These are phyloP conservation scores for Formica selysi DNA, from an alignment of 1,140 invertebrate genomes.

Conservation along the genomic window DNA sequence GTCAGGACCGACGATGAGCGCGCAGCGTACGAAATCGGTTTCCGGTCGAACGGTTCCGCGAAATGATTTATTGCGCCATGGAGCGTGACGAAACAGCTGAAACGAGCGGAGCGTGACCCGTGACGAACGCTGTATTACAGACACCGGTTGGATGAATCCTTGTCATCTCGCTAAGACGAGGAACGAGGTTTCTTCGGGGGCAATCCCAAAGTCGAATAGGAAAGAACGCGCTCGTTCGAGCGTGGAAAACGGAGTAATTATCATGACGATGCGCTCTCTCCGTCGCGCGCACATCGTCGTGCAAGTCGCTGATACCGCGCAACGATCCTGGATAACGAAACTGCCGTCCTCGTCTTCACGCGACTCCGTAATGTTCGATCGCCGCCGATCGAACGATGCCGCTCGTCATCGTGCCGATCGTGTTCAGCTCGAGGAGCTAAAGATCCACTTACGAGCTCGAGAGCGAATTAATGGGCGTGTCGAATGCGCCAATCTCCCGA, in stretches of 20 bases:
- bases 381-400: slow-evolving; percentile 27
- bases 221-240: slow-evolving; percentile 75
- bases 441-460: slow-evolving; percentile 57
- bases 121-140: slow-evolving; percentile 71
- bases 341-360: neutral
- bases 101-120: slow-evolving; percentile 83
- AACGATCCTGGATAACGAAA: slow-evolving; percentile 45
- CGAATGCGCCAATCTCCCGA: slow-evolving; percentile 46
- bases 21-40: slow-evolving; percentile 83
- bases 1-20: slow-evolving; percentile 63
- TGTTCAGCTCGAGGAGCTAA: slow-evolving; percentile 47
- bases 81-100: slow-evolving; percentile 75
- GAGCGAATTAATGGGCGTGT: slow-evolving; percentile 54
- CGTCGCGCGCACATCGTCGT: slow-evolving; percentile 65
- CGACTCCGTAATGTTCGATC: neutral
- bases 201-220: neutral
- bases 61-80: slow-evolving; percentile 85
- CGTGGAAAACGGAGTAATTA: slow-evolving; percentile 83
- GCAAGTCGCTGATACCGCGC: slow-evolving; percentile 74
- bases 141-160: slow-evolving; percentile 81
- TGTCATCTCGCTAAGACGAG: slow-evolving; percentile 64
- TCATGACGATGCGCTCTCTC: slow-evolving; percentile 75
- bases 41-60: slow-evolving; percentile 85
- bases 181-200: slow-evolving; percentile 6
- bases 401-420: slow-evolving; percentile 37